These are phyloP conservation scores for human DNA, from an alignment of 2,113 vertebrate genomes.

Conservation along the genomic window DNA sequence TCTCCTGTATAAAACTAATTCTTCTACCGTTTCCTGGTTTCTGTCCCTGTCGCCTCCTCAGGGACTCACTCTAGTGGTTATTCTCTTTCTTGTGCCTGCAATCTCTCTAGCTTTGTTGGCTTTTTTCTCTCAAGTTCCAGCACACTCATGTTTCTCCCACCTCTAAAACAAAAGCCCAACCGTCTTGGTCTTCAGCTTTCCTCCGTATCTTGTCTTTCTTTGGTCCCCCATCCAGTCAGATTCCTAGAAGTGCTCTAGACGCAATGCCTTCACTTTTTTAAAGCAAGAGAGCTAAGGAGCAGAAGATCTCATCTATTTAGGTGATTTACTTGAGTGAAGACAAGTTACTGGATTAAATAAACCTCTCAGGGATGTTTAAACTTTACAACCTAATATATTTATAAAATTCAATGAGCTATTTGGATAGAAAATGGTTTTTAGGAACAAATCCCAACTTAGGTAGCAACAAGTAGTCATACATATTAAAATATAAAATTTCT, in stretches of 20 bases:
- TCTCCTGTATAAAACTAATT: not conserved
- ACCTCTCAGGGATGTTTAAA: not conserved
- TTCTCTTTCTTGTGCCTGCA: not conserved
- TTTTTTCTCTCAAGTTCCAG: not conserved
- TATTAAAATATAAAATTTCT: slow-evolving; percentile 26
- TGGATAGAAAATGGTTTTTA: slow-evolving; percentile 6
- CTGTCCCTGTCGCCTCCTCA: fast-evolving
- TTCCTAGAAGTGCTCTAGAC: not conserved
- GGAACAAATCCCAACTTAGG: not conserved
- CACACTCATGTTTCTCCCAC: not conserved
- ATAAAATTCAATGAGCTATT: not conserved
- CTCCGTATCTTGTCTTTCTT: not conserved
- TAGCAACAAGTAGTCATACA: not conserved
- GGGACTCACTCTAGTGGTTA: not conserved
- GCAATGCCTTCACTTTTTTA: not conserved
- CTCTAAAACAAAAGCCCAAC: not conserved
- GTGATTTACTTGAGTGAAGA: not conserved
- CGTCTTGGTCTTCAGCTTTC: not conserved
- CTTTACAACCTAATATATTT: not conserved
- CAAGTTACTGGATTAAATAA: not conserved
- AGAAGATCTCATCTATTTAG: not conserved
- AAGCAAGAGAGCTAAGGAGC: not conserved
- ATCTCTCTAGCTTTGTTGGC: not conserved
- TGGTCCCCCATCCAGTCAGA: not conserved
- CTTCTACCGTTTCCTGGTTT: not conserved